Percentiles rank a stretch among this genome's conserved stretches.
Evolutionary conservation across 2,888 invertebrate species (phyloP).

Genomic region (Diarsia mendica): DNA sequence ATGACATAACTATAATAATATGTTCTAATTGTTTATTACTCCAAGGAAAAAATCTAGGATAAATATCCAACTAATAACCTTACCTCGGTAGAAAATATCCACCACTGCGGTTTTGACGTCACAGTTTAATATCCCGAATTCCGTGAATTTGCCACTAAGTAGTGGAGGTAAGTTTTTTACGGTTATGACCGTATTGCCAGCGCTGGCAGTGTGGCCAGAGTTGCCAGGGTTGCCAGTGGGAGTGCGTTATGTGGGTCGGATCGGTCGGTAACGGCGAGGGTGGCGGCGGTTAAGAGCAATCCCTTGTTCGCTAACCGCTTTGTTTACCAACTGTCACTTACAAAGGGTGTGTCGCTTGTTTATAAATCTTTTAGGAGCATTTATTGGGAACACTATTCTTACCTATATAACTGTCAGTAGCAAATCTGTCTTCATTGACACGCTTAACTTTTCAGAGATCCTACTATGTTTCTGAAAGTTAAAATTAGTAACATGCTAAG

Average conservation of each 20-base stretch:
- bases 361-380: constrained; percentile 22
- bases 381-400: constrained; percentile 17
- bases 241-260: constrained; percentile 41
- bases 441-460: neutral
- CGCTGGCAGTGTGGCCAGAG: neutral
- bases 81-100: neutral
- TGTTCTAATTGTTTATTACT: neutral
- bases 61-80: neutral
- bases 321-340: constrained; percentile 60
- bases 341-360: constrained; percentile 20
- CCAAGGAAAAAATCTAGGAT: neutral
- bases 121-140: constrained; percentile 29
- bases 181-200: constrained; percentile 47
- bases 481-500: constrained; percentile 14
- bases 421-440: neutral
- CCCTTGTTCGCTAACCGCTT: constrained; percentile 57
- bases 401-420: neutral
- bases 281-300: constrained; percentile 59
- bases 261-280: constrained; percentile 25
- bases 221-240: constrained; percentile 20
- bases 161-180: constrained; percentile 61
- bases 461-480: neutral
- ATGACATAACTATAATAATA: too few species aligned
- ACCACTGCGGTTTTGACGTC: constrained; percentile 16
- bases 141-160: constrained; percentile 38